Conservation (phyloP, 2,888 invertebrate genomes). For the Aradus depressus region DNA sequence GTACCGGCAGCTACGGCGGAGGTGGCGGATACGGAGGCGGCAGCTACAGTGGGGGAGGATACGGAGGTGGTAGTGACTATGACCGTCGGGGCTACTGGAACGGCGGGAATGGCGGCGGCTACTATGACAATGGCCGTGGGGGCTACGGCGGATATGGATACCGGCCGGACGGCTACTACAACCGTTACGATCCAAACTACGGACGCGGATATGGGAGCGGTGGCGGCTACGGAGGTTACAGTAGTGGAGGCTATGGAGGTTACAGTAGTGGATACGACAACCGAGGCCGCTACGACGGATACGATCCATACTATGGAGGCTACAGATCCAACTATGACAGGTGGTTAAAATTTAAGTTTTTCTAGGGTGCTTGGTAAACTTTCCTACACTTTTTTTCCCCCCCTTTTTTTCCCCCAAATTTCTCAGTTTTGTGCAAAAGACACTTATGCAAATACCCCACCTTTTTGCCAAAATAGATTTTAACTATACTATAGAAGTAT, state of each 20-base stretch:
- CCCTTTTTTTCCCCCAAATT: too few species aligned
- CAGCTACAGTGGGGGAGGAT: neutral
- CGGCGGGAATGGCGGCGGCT: neutral
- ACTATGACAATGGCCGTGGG: neutral
- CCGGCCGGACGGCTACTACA: constrained; percentile 11
- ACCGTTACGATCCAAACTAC: constrained; percentile 7
- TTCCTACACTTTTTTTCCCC: too few species aligned
- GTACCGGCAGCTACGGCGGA: constrained; percentile 3
- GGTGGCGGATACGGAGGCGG: neutral
- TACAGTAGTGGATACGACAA: neutral
- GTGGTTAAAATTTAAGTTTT: too few species aligned
- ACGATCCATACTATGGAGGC: neutral
- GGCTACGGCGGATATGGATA: constrained; percentile 8
- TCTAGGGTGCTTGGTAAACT: too few species aligned
- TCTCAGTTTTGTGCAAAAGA: too few species aligned
- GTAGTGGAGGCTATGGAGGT: neutral
- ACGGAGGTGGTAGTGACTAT: neutral
- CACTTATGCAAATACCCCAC: too few species aligned
- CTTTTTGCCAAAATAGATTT: too few species aligned
- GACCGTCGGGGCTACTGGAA: constrained; percentile 1
- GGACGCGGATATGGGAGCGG: neutral
- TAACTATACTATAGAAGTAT: too few species aligned
- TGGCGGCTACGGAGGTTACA: neutral
- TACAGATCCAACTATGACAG: too few species aligned
- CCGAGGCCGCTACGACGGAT: neutral